Percentiles rank a stretch among this genome's conserved stretches.
Evolutionary conservation across 2,888 invertebrate genomes (phyloP).

Genomic region (Amitus sp.): DNA sequence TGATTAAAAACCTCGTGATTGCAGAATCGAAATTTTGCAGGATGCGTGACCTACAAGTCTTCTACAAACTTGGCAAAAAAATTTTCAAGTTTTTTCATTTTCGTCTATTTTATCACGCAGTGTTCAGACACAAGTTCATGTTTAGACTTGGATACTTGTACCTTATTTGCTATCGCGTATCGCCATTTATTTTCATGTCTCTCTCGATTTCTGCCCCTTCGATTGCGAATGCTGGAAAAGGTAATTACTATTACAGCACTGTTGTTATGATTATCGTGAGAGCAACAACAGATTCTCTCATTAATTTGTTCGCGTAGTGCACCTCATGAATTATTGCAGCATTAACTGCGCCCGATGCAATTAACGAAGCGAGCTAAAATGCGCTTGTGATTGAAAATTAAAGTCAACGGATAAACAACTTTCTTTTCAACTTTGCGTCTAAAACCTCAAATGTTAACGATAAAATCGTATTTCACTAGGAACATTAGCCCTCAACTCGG

Average conservation of each 20-base stretch:
- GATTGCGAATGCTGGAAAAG: constrained; percentile 13
- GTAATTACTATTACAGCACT: constrained; percentile 13
- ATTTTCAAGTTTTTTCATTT: no score
- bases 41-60: no score
- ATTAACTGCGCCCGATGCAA: no score
- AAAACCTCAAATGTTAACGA: not conserved
- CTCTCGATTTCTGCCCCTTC: not conserved
- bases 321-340: not conserved
- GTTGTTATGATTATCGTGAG: constrained; percentile 12
- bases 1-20: no score
- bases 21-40: no score
- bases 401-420: not conserved
- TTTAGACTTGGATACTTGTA: no score
- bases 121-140: no score
- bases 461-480: constrained; percentile 1
- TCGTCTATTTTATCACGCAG: no score
- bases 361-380: no score
- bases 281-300: constrained; percentile 6
- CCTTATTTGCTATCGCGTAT: no score
- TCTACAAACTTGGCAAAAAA: no score
- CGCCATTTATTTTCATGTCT: constrained; percentile 20
- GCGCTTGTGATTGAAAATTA: not conserved
- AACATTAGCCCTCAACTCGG: constrained; percentile 16
- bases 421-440: no score
- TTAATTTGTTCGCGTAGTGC: not conserved